Percentiles rank a stretch among this genome's conserved stretches.
Evolutionary conservation across 2,113 vertebrate genomes (phyloP).

Genomic region (Tragulus kanchil): DNA sequence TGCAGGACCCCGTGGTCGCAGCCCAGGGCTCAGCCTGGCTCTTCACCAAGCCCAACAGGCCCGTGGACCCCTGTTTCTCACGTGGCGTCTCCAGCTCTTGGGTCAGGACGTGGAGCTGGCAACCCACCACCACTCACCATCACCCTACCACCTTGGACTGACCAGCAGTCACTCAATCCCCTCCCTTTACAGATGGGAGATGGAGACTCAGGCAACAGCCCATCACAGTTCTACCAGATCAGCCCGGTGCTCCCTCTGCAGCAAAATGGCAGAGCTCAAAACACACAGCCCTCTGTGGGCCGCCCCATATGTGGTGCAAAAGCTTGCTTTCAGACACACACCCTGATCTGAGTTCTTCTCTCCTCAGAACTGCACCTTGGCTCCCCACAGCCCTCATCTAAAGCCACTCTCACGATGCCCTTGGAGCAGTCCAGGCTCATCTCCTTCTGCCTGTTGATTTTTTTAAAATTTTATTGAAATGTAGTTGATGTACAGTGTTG

Average conservation of each 20-base stretch:
- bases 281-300: rapidly evolving
- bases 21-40: background rate
- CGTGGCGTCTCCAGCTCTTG: rapidly evolving
- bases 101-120: background rate
- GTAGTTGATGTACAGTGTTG: background rate
- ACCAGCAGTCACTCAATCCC: rapidly evolving
- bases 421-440: rapidly evolving
- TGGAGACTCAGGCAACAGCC: rapidly evolving
- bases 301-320: rapidly evolving
- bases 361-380: rapidly evolving
- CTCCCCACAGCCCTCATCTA: rapidly evolving
- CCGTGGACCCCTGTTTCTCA: rapidly evolving
- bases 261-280: rapidly evolving
- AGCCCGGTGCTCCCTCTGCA: rapidly evolving
- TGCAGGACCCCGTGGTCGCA: background rate
- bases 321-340: rapidly evolving
- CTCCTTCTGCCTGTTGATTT: background rate
- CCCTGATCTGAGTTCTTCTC: rapidly evolving
- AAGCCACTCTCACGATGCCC: rapidly evolving
- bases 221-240: rapidly evolving
- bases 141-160: background rate
- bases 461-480: background rate
- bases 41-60: rapidly evolving
- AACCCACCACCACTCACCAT: rapidly evolving
- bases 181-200: rapidly evolving